phyloP scores from a whole-genome alignment of 2,797 vertebrate genomes.

The Acrossocheilus wenchowensis region DNA sequence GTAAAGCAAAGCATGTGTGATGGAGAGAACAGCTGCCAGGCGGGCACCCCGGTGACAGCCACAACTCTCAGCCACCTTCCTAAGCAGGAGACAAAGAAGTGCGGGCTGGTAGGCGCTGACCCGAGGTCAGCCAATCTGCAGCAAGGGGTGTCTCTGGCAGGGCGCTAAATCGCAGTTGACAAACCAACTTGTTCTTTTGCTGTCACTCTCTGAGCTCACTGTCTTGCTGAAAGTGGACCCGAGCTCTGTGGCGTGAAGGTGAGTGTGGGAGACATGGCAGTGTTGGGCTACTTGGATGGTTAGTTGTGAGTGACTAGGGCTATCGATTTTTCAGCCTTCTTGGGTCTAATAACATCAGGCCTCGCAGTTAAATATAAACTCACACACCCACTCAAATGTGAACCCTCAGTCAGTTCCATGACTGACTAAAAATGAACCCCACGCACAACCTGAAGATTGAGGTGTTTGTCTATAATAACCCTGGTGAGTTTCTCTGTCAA shows the following conservation, averaged over 20 bases:
- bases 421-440: constrained; percentile 9
- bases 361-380: constrained; percentile 51
- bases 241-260: constrained; percentile 41
- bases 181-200: constrained; percentile 60
- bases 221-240: constrained; percentile 43
- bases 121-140: constrained; percentile 51
- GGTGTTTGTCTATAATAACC: constrained; percentile 72
- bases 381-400: constrained; percentile 50
- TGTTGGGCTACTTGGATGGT: constrained; percentile 37
- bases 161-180: constrained; percentile 59
- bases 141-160: constrained; percentile 53
- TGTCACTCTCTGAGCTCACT: constrained; percentile 45
- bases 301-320: constrained; percentile 45
- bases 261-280: constrained; percentile 43
- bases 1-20: constrained; percentile 16
- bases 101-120: constrained; percentile 46
- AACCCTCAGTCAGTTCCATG: constrained; percentile 46
- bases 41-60: background rate
- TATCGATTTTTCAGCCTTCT: constrained; percentile 57
- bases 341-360: constrained; percentile 52
- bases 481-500: constrained; percentile 74
- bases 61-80: constrained; percentile 27
- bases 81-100: constrained; percentile 34
- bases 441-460: constrained; percentile 53
- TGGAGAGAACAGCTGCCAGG: constrained; percentile 39